Conservation (phyloP, 1,140 invertebrate genomes). For the Epicauta chinensis region DNA sequence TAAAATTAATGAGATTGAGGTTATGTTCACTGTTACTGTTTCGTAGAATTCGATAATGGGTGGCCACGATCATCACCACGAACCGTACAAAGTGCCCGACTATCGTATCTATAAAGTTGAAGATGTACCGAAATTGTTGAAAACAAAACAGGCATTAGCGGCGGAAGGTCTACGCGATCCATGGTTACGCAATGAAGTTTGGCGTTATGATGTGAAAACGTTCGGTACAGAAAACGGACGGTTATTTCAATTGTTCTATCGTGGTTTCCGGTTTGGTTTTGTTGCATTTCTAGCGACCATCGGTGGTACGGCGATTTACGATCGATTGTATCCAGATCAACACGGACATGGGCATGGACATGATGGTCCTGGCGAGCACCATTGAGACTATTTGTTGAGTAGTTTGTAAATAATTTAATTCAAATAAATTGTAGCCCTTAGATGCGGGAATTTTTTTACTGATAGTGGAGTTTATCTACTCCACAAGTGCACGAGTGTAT, state of each 20-base stretch:
- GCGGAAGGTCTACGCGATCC: constrained; percentile 70
- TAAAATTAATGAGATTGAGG: too few relatives aligned
- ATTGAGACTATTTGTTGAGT: constrained; percentile 8
- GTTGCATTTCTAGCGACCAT: constrained; percentile 59
- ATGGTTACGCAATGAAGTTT: constrained; percentile 80
- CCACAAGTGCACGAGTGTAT: too few relatives aligned
- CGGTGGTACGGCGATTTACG: constrained; percentile 44
- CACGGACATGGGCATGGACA: constrained; percentile 41
- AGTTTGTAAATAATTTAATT: constrained; percentile 7
- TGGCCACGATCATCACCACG: constrained; percentile 47
- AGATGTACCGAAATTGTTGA: constrained; percentile 55
- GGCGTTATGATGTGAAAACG: constrained; percentile 56
- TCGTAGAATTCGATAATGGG: constrained; percentile 44
- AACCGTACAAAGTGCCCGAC: constrained; percentile 57
- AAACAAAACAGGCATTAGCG: constrained; percentile 55
- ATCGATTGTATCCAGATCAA: constrained; percentile 46
- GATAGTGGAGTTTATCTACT: too few relatives aligned
- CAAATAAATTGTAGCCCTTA: constrained; percentile 5
- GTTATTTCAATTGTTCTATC: constrained; percentile 43
- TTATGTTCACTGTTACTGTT: too few relatives aligned
- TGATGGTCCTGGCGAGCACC: constrained; percentile 28
- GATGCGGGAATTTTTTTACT: too few relatives aligned
- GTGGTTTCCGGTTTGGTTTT: constrained; percentile 58
- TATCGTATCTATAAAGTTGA: constrained; percentile 66
- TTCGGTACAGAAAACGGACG: constrained; percentile 43